Evolutionary conservation across 2,797 vertebrate genomes (phyloP), one percentile per base, ranked within the genome.

Genomic region (Hylomyscus alleni): DNA sequence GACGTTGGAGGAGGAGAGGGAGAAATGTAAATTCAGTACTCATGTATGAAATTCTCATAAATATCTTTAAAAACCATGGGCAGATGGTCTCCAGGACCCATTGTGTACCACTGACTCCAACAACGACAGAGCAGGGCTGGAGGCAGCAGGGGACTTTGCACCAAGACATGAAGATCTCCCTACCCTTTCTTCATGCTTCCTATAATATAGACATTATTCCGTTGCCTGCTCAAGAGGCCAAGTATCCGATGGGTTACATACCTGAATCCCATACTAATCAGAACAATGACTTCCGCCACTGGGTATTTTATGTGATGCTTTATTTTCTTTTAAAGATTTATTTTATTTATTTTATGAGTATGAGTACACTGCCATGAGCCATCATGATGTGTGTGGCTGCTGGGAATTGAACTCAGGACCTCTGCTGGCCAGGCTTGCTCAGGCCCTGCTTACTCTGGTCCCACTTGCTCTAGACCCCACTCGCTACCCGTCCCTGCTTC

Each of bases 51-150:
- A 50, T 50, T 34, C 82, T 67, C 82, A 67, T 44, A 47, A 34
- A 40, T 17, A 44, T 34, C 0, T 26, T 44, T 44, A 20, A 34
- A 47, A 47, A 40, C 26, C 2, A 50, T 84, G 26, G 29, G 17
- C n/a, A 29, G 34, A 3, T 15, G 0, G 1, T 44, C 31, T 31
- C 6, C 6, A 69, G 47, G 6, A 31, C 77, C 34, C 6, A 1
- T 4, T 0, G 3, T 19, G 6, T 6, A 17, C 31, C 34, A 37
- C 26, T n/a, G 5, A 54, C 14, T 40, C 60, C 14, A 2, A 34
- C 50, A 67, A 2, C 15, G 31, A 7, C 50, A 34, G 3, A 1
- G 1, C 37, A 54, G 26, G 37, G 10, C 12, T 1, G 15, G 26
- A 69, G 29, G 34, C 7, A 10, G 0, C 0, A 10, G 20, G 37